Percentiles rank a stretch among this genome's conserved stretches.
These are phyloP conservation scores for Grapholita molesta DNA, from an alignment of 1,140 invertebrate species.

Conservation along the genomic window DNA sequence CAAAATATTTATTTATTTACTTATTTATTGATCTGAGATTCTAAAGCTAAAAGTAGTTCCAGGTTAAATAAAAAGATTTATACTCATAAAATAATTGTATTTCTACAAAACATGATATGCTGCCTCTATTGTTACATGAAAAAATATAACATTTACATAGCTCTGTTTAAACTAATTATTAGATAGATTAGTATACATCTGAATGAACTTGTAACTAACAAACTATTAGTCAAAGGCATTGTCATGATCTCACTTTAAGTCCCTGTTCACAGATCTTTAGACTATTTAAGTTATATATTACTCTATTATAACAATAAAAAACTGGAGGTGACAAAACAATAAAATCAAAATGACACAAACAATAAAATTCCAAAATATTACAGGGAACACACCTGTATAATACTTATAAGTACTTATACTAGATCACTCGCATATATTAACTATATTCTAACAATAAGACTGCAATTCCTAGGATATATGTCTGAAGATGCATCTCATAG, in stretches of 20 bases:
- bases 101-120: conserved; percentile 72
- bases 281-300: background rate
- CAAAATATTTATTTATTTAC: too few species aligned
- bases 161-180: conserved; percentile 33
- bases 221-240: conserved; percentile 29
- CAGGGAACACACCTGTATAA: conserved; percentile 17
- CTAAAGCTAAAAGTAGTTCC: background rate
- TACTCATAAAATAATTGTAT: conserved; percentile 55
- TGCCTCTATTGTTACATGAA: conserved; percentile 48
- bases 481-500: too few species aligned
- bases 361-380: background rate
- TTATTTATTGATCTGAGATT: too few species aligned
- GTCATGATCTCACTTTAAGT: conserved; percentile 12
- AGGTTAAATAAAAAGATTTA: conserved; percentile 23
- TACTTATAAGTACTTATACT: conserved; percentile 23
- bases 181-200: conserved; percentile 13
- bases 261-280: conserved; percentile 1
- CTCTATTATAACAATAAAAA: background rate
- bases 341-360: conserved; percentile 5
- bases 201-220: conserved; percentile 20
- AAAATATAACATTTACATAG: conserved; percentile 54
- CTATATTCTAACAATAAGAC: conserved; percentile 41
- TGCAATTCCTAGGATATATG: too few species aligned
- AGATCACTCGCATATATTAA: conserved; percentile 31
- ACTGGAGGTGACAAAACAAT: background rate